Conservation (phyloP, 2,888 invertebrate species). For the Nomada hirtipes region DNA sequence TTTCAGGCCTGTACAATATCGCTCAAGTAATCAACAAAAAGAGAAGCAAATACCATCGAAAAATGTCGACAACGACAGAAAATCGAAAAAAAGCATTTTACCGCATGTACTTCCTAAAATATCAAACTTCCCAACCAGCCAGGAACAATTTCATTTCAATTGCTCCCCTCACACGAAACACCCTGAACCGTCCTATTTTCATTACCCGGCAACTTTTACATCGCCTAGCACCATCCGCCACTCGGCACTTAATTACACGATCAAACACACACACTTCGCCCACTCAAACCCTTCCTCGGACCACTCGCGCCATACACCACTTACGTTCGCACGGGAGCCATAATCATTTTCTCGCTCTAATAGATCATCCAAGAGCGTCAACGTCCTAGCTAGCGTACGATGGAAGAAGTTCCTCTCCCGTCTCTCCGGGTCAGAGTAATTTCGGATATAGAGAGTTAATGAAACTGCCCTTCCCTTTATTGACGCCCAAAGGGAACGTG, state of each 20-base stretch:
- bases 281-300: neutral
- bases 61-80: no score
- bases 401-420: constrained; percentile 13
- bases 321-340: neutral
- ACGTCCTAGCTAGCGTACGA: neutral
- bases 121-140: no score
- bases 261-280: neutral
- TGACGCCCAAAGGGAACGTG: constrained; percentile 24
- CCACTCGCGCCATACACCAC: neutral
- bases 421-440: constrained; percentile 2
- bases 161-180: no score
- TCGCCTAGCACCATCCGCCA: neutral
- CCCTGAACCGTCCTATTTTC: no score
- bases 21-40: no score
- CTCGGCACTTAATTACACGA: neutral
- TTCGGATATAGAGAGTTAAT: constrained; percentile 43
- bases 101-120: no score
- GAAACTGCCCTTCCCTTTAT: constrained; percentile 37
- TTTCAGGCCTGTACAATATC: no score
- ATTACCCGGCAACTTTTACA: no score
- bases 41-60: no score
- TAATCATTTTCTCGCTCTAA: constrained; percentile 11
- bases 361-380: constrained; percentile 4
- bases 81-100: no score
- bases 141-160: no score